Base-by-base conservation (phyloP, 2,888 invertebrate genomes). In the Xylota sylvarum region DNA sequence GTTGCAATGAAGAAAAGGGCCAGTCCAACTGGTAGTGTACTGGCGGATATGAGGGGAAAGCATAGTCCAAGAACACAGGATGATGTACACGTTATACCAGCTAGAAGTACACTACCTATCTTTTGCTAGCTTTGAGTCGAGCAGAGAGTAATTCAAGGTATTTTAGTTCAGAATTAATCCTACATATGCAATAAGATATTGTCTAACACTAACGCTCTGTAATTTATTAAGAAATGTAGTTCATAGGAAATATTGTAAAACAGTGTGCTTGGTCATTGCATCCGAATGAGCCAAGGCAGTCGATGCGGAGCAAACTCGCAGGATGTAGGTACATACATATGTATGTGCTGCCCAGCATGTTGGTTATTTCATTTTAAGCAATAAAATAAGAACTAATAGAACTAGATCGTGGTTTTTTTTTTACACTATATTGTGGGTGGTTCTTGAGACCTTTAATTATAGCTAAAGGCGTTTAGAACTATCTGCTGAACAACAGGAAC, bases 51-150 rank as follows among this genome's bases (percentile, higher is more conserved):
- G 64, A 17, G 76, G 58, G 64, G 56, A 5, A 70, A 50, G 9
- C 19, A 62, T 5, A 64, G 64, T 35, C 69, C 40, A 5, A 62
- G 46, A 10, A 62, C 65, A 4, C 40, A 60, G 19, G 65, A 69
- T 14, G 48, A 23, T 10, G 43, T 27, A 12, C 32, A 64, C 9
- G 9, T 84, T 50, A 74, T 84, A 56, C 73, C 79, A 9, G 84
- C 84, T 55, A 79, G 60, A 17, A 84, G 84, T 32, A 84, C 84
- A 30, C 79, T 84, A 56, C 84, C 84, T 9, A 73, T 58, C 12
- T 79, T 56, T 40, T 83, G 78, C 50, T 78, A 78, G 67, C 58
- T 78, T 52, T 12, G 30, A 12, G 46, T 12, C 7, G n/a, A 5
- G 43, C 30, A 10, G n/a, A 27, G n/a, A 5, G 7, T 14, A 27